phyloP scores from a whole-genome alignment of 2,797 vertebrate genomes.

The Cryptoblepharus egeriae region DNA sequence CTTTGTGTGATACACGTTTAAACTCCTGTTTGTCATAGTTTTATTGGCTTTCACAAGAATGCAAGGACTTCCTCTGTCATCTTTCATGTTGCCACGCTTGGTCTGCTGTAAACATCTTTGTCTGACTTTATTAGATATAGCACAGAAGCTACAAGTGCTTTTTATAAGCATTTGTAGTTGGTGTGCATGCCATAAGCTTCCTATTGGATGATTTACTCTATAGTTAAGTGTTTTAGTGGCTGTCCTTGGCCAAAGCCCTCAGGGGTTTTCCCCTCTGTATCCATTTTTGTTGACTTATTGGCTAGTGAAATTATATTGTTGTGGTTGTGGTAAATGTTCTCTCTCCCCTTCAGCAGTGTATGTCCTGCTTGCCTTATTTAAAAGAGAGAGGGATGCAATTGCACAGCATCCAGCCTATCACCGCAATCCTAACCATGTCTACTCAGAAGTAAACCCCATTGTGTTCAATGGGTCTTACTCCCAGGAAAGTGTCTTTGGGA shows the following conservation, averaged over 20 bases:
- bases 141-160: slow-evolving; percentile 6
- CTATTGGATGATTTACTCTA: slow-evolving; percentile 1
- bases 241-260: not conserved
- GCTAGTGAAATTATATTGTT: not conserved
- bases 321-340: not conserved
- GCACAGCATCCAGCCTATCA: no score
- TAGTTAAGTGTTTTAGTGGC: not conserved
- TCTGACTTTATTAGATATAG: slow-evolving; percentile 7
- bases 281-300: not conserved
- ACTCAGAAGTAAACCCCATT: no score
- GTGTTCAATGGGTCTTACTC: no score
- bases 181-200: not conserved
- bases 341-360: not conserved
- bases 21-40: not conserved
- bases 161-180: slow-evolving; percentile 5
- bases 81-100: not conserved
- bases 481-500: no score
- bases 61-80: not conserved
- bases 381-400: not conserved
- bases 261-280: not conserved
- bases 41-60: not conserved
- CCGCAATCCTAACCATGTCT: no score
- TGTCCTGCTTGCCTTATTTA: not conserved
- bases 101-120: slow-evolving; percentile 14
- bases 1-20: not conserved